These are phyloP conservation scores for Lasioglossum zephyrum DNA, from an alignment of 2,888 invertebrate genomes.

Conservation along the genomic window DNA sequence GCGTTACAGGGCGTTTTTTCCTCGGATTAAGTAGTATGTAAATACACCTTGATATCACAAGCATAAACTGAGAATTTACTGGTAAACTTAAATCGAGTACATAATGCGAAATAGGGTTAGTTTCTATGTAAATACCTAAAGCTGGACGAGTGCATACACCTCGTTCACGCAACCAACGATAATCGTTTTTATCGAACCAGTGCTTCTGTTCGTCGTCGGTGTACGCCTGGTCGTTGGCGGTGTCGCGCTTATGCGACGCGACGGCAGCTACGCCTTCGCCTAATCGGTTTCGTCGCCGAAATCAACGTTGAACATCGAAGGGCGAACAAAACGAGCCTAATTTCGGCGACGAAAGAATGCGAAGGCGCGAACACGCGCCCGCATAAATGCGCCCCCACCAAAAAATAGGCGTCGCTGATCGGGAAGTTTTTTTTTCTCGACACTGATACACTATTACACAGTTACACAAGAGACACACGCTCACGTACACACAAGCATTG, in stretches of 20 bases:
- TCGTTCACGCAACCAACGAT: slow-evolving; percentile 82
- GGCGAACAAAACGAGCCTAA: not conserved
- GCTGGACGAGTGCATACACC: slow-evolving; percentile 78
- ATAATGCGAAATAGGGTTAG: slow-evolving; percentile 83
- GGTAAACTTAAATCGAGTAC: slow-evolving; percentile 81
- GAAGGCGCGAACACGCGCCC: not conserved
- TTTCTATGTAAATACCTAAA: slow-evolving; percentile 82
- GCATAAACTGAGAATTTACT: slow-evolving; percentile 81
- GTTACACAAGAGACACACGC: slow-evolving; percentile 71
- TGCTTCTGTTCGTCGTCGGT: slow-evolving; percentile 79
- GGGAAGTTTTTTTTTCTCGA: slow-evolving; percentile 79
- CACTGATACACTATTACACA: slow-evolving; percentile 69
- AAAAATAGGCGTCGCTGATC: slow-evolving; percentile 72
- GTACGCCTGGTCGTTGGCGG: slow-evolving; percentile 62
- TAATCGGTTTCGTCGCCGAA: not conserved
- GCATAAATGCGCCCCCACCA: slow-evolving; percentile 40
- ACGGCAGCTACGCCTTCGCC: not conserved
- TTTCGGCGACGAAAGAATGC: not conserved
- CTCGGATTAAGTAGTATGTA: slow-evolving; percentile 84
- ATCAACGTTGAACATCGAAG: not conserved
- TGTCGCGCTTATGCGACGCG: slow-evolving; percentile 41
- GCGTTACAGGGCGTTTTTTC: slow-evolving; percentile 80
- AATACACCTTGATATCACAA: slow-evolving; percentile 83
- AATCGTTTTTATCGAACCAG: slow-evolving; percentile 82
- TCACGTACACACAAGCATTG: slow-evolving; percentile 77